Conservation (phyloP, 2,113 vertebrate genomes). For the Pseudonaja textilis region DNA sequence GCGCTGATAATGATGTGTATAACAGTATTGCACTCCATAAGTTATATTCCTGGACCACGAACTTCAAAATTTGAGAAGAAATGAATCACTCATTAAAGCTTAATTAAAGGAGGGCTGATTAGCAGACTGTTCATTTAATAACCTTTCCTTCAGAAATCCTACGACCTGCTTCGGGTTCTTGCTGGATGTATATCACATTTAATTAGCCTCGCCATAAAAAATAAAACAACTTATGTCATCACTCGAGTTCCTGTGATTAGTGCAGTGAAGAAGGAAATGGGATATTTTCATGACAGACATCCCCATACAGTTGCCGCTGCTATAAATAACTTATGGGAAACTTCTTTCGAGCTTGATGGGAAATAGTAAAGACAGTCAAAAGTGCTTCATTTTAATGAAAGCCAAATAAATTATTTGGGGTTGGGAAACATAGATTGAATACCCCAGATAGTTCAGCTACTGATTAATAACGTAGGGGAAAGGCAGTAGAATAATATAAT, state of each 20-base stretch:
- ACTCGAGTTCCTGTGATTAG: constrained; percentile 23
- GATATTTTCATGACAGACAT: constrained; percentile 52
- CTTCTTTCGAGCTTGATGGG: constrained; percentile 36
- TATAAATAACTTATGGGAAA: constrained; percentile 56
- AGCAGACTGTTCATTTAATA: constrained; percentile 1
- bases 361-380: constrained; percentile 43
- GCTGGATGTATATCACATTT: neutral
- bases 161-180: neutral
- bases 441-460: constrained; percentile 2
- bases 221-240: constrained; percentile 35
- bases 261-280: constrained; percentile 50
- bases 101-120: neutral
- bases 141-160: neutral
- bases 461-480: neutral
- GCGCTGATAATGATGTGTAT: neutral
- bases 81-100: neutral
- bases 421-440: neutral
- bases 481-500: neutral
- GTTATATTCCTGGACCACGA: neutral
- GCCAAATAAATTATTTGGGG: neutral
- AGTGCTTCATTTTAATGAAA: constrained; percentile 20
- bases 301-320: constrained; percentile 46
- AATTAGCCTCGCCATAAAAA: constrained; percentile 7
- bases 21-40: neutral
- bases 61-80: neutral